Evolutionary conservation across 1,140 invertebrate genomes (phyloP).

Genomic region (Andrena cerasifolii): DNA sequence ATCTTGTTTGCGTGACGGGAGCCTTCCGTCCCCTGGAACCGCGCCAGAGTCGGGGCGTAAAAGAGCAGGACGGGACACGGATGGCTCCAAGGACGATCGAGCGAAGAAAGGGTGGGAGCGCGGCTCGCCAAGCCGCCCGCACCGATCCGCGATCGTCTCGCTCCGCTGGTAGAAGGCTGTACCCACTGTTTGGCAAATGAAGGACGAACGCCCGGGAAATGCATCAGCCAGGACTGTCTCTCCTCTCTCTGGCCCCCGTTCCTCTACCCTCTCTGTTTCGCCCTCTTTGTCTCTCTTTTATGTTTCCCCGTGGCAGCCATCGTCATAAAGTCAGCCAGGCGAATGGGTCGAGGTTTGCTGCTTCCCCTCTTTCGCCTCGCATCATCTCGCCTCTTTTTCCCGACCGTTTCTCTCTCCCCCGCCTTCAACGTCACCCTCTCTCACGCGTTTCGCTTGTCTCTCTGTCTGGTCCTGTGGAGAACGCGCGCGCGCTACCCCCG

Average conservation of each 20-base stretch:
- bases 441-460: neutral
- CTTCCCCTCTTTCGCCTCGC: constrained; percentile 47
- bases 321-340: constrained; percentile 79
- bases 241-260: too few relatives aligned
- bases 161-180: constrained; percentile 28
- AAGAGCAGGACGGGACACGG: too few relatives aligned
- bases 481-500: constrained; percentile 21
- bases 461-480: neutral
- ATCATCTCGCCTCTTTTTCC: constrained; percentile 50
- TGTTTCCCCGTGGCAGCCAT: constrained; percentile 67
- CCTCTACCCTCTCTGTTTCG: constrained; percentile 15
- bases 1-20: too few relatives aligned
- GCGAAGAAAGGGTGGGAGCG: neutral
- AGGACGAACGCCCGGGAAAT: constrained; percentile 53
- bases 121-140: neutral
- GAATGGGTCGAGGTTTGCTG: constrained; percentile 69
- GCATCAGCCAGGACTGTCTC: constrained; percentile 27
- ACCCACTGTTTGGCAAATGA: constrained; percentile 56
- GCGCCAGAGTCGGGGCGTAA: too few relatives aligned
- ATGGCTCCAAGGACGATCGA: too few relatives aligned
- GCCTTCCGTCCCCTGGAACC: too few relatives aligned
- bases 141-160: constrained; percentile 38
- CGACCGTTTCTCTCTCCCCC: constrained; percentile 3
- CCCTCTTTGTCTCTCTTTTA: constrained; percentile 61
- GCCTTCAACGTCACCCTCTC: neutral